Evolutionary conservation across 2,797 vertebrate genomes (phyloP).

Genomic region (Hylomyscus alleni): DNA sequence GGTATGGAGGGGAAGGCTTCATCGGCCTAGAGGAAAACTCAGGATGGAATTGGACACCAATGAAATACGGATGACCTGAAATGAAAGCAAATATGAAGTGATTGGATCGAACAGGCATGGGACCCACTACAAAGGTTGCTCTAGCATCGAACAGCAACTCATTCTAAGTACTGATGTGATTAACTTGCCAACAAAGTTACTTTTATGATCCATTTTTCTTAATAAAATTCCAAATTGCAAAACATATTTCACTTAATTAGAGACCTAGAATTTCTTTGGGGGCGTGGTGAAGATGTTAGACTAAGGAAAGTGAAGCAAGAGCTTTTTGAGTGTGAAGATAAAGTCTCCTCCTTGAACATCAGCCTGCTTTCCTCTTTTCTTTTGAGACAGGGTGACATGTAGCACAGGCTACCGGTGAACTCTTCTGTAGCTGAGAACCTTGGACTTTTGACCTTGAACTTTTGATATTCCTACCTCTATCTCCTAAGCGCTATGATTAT

Average conservation of each 20-base stretch:
- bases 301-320: background rate
- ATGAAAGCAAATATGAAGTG: slow-evolving; percentile 60
- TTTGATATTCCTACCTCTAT: background rate
- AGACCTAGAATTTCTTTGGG: slow-evolving; percentile 6
- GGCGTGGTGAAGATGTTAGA: background rate
- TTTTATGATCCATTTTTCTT: slow-evolving; percentile 21
- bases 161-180: background rate
- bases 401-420: background rate
- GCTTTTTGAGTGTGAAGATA: background rate
- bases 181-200: background rate
- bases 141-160: background rate
- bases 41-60: slow-evolving; percentile 92
- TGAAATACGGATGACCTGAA: slow-evolving; percentile 91
- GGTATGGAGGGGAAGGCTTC: slow-evolving; percentile 92
- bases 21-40: slow-evolving; percentile 92
- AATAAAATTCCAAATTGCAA: slow-evolving; percentile 37
- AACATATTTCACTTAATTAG: slow-evolving; percentile 29
- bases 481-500: background rate
- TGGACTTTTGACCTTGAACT: background rate
- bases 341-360: slow-evolving; percentile 38
- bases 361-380: background rate
- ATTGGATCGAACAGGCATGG: slow-evolving; percentile 52
- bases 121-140: slow-evolving; percentile 3
- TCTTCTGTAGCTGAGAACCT: background rate
- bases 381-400: background rate